Percentiles rank a stretch among this genome's conserved stretches.
phyloP scores from a whole-genome alignment of 2,797 vertebrate genomes.

The Rhyacichthys aspro region DNA sequence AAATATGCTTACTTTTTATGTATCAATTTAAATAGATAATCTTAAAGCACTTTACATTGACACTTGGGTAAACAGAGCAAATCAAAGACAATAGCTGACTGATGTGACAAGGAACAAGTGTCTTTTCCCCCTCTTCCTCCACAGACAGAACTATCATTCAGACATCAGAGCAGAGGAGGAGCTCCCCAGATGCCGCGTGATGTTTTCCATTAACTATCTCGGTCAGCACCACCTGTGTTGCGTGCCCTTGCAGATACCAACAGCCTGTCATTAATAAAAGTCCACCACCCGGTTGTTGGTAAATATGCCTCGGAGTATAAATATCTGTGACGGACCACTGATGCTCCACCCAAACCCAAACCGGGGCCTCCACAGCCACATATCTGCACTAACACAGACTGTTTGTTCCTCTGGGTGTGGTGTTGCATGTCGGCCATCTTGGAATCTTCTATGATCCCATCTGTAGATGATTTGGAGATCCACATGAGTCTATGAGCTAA shows the following conservation, averaged over 20 bases:
- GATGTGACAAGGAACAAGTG: not conserved
- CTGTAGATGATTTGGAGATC: conserved; percentile 66
- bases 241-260: conserved; percentile 18
- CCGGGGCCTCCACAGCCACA: conserved; percentile 16
- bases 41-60: not conserved
- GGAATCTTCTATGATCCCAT: conserved; percentile 57
- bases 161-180: conserved; percentile 13
- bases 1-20: too few relatives aligned
- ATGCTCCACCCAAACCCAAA: conserved; percentile 64
- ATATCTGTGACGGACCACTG: conserved; percentile 59
- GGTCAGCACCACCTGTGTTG: conserved; percentile 15
- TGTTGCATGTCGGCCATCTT: conserved; percentile 50
- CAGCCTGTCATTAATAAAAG: conserved; percentile 67
- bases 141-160: conserved; percentile 6
- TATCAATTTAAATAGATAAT: not conserved
- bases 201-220: conserved; percentile 28
- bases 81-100: not conserved
- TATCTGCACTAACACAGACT: conserved; percentile 23
- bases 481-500: conserved; percentile 44
- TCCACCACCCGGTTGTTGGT: conserved; percentile 65
- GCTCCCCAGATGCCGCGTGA: conserved; percentile 21
- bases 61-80: too few relatives aligned
- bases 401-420: conserved; percentile 66
- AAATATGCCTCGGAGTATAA: conserved; percentile 57
- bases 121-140: not conserved